A percentile compares a stretch with the other conserved stretches of the same genome.
Evolutionary conservation across 1,140 invertebrate genomes (phyloP).

Genomic region (Steinernema khuongi): DNA sequence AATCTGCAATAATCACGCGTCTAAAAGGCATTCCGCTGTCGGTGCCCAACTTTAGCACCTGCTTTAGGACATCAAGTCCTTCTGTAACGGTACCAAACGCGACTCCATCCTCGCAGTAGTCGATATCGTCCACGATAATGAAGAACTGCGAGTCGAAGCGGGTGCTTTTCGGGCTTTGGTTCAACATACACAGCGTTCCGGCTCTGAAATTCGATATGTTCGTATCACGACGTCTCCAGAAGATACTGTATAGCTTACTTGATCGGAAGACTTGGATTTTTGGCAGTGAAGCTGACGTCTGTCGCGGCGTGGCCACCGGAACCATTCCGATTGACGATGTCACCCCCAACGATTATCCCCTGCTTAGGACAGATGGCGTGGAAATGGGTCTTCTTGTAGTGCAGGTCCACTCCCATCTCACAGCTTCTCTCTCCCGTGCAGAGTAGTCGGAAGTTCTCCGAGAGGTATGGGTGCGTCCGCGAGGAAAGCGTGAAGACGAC

Average conservation of each 20-base stretch:
- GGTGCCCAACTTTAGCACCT: neutral
- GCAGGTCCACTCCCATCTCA: neutral
- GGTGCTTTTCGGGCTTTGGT: neutral
- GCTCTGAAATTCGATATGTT: neutral
- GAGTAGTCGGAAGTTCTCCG: neutral
- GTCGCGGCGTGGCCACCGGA: neutral
- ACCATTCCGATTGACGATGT: neutral
- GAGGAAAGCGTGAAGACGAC: neutral
- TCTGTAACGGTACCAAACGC: neutral
- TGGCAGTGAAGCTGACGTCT: neutral
- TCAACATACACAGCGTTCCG: neutral
- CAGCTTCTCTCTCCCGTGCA: neutral
- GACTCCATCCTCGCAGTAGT: neutral
- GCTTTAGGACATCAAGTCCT: neutral
- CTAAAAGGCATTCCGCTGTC: neutral
- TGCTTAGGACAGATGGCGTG: neutral
- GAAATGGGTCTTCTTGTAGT: neutral
- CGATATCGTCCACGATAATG: neutral
- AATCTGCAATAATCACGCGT: neutral
- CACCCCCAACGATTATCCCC: neutral
- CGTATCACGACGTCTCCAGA: neutral
- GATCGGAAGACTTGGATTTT: neutral
- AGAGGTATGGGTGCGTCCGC: neutral
- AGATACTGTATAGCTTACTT: neutral
- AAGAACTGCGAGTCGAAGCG: slow-evolving; percentile 11